Conservation (phyloP, 2,113 vertebrate genomes). For the Lophura nycthemera region DNA sequence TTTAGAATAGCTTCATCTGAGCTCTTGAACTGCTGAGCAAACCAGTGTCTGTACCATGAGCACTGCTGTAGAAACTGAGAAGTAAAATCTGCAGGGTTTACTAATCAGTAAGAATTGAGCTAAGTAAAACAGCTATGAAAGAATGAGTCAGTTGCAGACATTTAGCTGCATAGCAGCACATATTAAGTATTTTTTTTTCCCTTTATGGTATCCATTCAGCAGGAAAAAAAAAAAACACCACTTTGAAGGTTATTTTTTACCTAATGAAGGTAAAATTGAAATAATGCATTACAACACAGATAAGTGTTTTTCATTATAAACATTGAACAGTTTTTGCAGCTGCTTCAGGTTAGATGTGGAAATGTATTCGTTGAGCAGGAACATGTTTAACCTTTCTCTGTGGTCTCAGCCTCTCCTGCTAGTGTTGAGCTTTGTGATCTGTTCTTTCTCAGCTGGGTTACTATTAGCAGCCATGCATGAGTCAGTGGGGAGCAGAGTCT, state of each 20-base stretch:
- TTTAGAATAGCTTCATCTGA: not conserved
- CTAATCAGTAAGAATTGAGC: not conserved
- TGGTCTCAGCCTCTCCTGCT: constrained; percentile 29
- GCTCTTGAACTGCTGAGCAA: not conserved
- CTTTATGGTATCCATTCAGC: not conserved
- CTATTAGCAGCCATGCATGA: constrained; percentile 45
- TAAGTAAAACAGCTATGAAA: not conserved
- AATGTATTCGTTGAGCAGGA: constrained; percentile 30
- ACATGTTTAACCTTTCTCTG: constrained; percentile 44
- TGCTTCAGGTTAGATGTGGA: constrained; percentile 36
- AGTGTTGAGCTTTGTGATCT: constrained; percentile 45
- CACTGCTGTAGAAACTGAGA: not conserved
- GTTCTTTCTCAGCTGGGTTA: constrained; percentile 58
- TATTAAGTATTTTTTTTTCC: not conserved
- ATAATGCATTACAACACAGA: not conserved
- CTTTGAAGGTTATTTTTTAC: not conserved
- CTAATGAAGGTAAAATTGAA: not conserved
- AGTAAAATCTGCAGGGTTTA: not conserved
- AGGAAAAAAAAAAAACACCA: not conserved
- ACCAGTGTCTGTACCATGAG: not conserved
- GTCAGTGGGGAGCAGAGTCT: not conserved
- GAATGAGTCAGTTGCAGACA: not conserved
- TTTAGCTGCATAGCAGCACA: not conserved
- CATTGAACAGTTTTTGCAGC: constrained; percentile 27
- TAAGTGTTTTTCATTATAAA: not conserved